A percentile compares a stretch with the other conserved stretches of the same genome.
phyloP scores from a whole-genome alignment of 1,140 invertebrate genomes.

The Andrena cerasifolii region DNA sequence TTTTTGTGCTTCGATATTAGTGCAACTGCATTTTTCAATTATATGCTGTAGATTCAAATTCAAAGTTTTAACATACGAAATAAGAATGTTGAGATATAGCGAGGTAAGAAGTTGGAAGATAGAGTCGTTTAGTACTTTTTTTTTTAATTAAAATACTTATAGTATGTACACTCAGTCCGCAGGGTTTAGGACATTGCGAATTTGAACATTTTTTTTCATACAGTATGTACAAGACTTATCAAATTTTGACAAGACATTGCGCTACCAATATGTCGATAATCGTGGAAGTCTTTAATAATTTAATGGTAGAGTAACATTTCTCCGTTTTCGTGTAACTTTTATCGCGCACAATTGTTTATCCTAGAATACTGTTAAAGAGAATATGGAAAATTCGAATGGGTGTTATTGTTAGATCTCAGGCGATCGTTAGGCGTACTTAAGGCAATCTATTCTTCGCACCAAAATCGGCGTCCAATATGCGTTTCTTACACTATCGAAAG shows the following conservation, averaged over 20 bases:
- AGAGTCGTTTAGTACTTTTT: conserved; percentile 38
- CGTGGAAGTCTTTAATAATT: background rate
- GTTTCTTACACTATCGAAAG: conserved; percentile 25
- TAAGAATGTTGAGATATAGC: background rate
- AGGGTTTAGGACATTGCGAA: conserved; percentile 31
- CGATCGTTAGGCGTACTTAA: background rate
- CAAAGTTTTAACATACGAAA: background rate
- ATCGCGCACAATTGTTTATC: conserved; percentile 5
- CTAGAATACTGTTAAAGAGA: conserved; percentile 41
- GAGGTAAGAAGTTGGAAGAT: background rate
- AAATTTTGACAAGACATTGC: background rate
- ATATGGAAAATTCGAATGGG: background rate
- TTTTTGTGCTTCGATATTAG: background rate
- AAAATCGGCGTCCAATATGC: conserved; percentile 58
- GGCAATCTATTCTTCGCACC: conserved; percentile 25
- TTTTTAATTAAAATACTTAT: conserved; percentile 62
- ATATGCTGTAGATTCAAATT: too few relatives aligned
- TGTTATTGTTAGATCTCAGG: background rate
- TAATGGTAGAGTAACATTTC: background rate
- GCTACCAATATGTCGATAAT: background rate
- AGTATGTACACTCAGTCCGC: conserved; percentile 63
- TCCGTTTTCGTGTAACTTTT: background rate
- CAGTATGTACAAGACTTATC: conserved; percentile 26
- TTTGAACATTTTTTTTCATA: conserved; percentile 34
- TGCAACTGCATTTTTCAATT: too few relatives aligned